phyloP scores from a whole-genome alignment of 2,888 invertebrate species.

The Xanthorhoe designata region DNA sequence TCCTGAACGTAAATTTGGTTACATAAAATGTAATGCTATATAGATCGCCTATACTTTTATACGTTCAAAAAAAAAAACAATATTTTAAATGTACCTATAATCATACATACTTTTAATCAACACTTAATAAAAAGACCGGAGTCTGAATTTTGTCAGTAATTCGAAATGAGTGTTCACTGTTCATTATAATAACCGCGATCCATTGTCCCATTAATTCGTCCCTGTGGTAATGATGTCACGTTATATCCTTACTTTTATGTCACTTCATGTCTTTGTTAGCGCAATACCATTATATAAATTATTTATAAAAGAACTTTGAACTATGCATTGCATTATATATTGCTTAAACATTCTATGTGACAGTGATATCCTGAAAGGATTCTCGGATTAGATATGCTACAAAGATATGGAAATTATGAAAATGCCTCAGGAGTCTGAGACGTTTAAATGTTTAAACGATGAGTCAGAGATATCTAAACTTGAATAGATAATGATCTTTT shows the following conservation, averaged over 20 bases:
- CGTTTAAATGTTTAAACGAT: conserved; percentile 19
- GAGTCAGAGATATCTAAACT: not conserved
- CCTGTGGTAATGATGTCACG: conserved; percentile 49
- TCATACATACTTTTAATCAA: not conserved
- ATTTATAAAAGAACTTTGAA: not conserved
- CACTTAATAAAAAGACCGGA: not conserved
- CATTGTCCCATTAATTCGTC: conserved; percentile 55
- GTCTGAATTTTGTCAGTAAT: conserved; percentile 1
- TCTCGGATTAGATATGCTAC: conserved; percentile 28
- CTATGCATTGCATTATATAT: conserved; percentile 7
- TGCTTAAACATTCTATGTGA: conserved; percentile 30
- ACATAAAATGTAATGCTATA: not conserved
- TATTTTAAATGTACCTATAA: not conserved
- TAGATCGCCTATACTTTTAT: not conserved
- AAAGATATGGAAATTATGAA: conserved; percentile 38
- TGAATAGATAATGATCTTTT: conserved; percentile 18
- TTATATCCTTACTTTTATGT: conserved; percentile 39
- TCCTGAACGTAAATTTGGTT: not conserved
- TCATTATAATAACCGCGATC: conserved; percentile 9
- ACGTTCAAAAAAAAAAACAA: not conserved
- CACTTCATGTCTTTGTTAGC: conserved; percentile 32
- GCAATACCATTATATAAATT: not conserved
- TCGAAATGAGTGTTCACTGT: conserved; percentile 4
- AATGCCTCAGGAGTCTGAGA: conserved; percentile 14
- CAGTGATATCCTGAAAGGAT: conserved; percentile 32